phyloP scores from a whole-genome alignment of 2,113 vertebrate species.

The Leptobrachium ailaonicum region DNA sequence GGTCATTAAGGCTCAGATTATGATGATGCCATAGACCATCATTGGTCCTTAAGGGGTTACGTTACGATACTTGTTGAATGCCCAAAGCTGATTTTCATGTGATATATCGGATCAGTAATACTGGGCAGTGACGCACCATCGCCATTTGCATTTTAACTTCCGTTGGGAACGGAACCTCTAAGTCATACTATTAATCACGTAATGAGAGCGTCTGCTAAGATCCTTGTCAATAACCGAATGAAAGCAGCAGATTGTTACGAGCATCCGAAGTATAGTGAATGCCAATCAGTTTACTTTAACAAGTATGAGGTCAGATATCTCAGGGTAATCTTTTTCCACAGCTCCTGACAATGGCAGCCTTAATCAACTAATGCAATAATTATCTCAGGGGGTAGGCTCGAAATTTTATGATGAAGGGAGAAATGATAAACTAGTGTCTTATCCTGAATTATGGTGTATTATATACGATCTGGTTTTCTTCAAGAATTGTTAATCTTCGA shows the following conservation, averaged over 20 bases:
- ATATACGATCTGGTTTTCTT: constrained; percentile 3
- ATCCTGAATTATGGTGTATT: constrained; percentile 9
- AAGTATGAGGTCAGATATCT: constrained; percentile 44
- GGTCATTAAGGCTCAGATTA: too few species aligned
- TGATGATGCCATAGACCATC: too few species aligned
- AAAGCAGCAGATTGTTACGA: constrained; percentile 29
- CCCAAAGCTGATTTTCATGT: too few species aligned
- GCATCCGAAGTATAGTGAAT: constrained; percentile 29
- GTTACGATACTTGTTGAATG: too few species aligned
- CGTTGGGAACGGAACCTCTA: background rate
- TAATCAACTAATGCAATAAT: constrained; percentile 47
- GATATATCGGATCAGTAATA: background rate
- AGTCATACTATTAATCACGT: constrained; percentile 33
- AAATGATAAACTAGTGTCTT: constrained; percentile 6
- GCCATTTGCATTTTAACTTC: background rate
- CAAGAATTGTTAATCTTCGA: constrained; percentile 8
- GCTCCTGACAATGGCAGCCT: constrained; percentile 29
- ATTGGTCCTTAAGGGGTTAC: too few species aligned
- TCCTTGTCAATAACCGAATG: constrained; percentile 33
- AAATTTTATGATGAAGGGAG: constrained; percentile 16
- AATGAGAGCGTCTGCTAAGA: constrained; percentile 9
- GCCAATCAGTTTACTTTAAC: constrained; percentile 35
- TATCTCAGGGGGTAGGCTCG: constrained; percentile 12
- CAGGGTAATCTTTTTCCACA: constrained; percentile 36
- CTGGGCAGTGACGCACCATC: background rate